Percentiles rank a stretch among this genome's conserved stretches.
Evolutionary conservation across 2,888 invertebrate genomes (phyloP).

Genomic region (Tiphia femorata): DNA sequence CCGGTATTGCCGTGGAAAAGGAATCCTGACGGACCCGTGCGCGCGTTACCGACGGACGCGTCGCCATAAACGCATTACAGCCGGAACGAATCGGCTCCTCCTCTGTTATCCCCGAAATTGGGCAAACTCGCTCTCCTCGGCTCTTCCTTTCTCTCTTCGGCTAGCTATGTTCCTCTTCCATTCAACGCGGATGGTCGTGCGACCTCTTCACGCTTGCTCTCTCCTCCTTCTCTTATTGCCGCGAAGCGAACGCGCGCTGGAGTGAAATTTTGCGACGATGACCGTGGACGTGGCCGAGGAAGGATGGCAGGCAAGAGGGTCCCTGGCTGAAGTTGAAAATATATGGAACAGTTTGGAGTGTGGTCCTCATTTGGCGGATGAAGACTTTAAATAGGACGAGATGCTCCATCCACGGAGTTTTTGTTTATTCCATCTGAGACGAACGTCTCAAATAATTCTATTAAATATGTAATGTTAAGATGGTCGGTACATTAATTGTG

Average conservation of each 20-base stretch:
- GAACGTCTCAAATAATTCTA: too few relatives aligned
- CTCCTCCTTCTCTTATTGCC: slow-evolving; percentile 32
- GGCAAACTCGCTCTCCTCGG: slow-evolving; percentile 42
- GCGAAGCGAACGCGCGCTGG: slow-evolving; percentile 9
- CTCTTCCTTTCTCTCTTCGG: slow-evolving; percentile 20
- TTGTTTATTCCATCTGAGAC: too few relatives aligned
- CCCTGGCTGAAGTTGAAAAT: too few relatives aligned
- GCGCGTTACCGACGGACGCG: slow-evolving; percentile 37
- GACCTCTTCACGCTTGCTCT: slow-evolving; percentile 34
- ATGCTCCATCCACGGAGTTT: too few relatives aligned
- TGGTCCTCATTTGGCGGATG: too few relatives aligned
- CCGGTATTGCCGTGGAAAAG: slow-evolving; percentile 30
- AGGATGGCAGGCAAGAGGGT: slow-evolving; percentile 2
- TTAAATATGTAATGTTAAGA: too few relatives aligned
- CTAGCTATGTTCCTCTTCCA: too few relatives aligned
- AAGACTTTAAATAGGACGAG: too few relatives aligned
- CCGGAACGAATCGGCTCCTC: slow-evolving; percentile 62
- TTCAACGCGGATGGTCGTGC: slow-evolving; percentile 38
- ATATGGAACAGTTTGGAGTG: too few relatives aligned
- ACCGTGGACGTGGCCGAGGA: slow-evolving; percentile 17
- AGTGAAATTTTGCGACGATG: slow-evolving; percentile 42
- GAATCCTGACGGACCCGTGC: slow-evolving; percentile 53
- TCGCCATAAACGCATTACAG: slow-evolving; percentile 63
- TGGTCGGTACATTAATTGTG: too few relatives aligned
- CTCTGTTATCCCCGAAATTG: slow-evolving; percentile 51